Conservation (phyloP, 2,113 vertebrate genomes). For the Macrotis lagotis region DNA sequence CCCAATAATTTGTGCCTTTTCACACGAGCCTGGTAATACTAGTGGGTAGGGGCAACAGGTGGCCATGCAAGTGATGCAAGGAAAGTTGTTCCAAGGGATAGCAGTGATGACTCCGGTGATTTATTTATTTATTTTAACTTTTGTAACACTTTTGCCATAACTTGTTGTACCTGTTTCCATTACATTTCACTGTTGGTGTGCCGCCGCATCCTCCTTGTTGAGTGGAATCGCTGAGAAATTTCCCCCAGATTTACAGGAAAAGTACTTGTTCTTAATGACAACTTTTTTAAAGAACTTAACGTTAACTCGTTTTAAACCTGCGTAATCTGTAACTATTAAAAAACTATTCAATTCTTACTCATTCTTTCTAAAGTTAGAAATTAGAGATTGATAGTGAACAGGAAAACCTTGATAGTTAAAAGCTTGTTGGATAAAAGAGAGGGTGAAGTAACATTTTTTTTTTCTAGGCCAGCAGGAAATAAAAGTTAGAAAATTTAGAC, state of each 20-base stretch:
- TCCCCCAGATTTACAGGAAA: neutral
- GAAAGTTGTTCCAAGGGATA: slow-evolving; percentile 43
- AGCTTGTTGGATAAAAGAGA: neutral
- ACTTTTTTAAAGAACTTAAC: neutral
- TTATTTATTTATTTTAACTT: slow-evolving; percentile 4
- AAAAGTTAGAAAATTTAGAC: slow-evolving; percentile 60
- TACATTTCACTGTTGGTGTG: neutral
- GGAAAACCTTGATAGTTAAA: slow-evolving; percentile 32
- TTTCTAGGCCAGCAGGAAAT: slow-evolving; percentile 66
- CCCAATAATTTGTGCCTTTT: neutral
- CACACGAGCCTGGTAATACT: neutral
- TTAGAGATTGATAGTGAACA: slow-evolving; percentile 5
- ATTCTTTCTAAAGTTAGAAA: slow-evolving; percentile 45
- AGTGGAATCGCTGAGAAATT: slow-evolving; percentile 38
- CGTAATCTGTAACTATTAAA: slow-evolving; percentile 17
- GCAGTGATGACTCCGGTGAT: neutral
- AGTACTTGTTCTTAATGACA: neutral
- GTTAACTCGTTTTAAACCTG: slow-evolving; percentile 59
- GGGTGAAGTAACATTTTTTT: slow-evolving; percentile 23
- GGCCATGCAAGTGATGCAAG: slow-evolving; percentile 52
- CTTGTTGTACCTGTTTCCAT: slow-evolving; percentile 22
- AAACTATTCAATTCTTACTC: neutral
- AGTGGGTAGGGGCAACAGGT: slow-evolving; percentile 71
- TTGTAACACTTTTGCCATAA: neutral
- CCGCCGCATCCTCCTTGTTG: slow-evolving; percentile 35